Evolutionary conservation across 2,888 invertebrate species (phyloP).

Genomic region (Apamea epomidion): DNA sequence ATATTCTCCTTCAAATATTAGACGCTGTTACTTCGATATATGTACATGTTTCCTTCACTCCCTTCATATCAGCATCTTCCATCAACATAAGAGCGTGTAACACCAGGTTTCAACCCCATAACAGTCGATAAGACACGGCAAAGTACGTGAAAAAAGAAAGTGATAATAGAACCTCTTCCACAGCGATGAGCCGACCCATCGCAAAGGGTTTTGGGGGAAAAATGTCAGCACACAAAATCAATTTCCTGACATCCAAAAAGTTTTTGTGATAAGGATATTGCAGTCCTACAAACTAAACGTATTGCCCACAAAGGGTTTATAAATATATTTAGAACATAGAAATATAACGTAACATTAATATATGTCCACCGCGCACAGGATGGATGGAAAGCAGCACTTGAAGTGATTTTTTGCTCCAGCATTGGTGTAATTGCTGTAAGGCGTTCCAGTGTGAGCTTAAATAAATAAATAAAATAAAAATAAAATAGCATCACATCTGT

Average conservation of each 20-base stretch:
- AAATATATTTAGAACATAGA: neutral
- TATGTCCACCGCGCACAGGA: no score
- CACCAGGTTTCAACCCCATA: constrained; percentile 31
- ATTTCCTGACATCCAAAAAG: constrained; percentile 65
- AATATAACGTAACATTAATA: no score
- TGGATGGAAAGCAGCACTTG: no score
- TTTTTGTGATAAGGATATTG: constrained; percentile 64
- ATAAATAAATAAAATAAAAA: no score
- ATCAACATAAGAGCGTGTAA: constrained; percentile 43
- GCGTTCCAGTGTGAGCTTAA: no score
- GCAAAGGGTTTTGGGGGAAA: constrained; percentile 50
- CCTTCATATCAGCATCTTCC: constrained; percentile 22
- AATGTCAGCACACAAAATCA: constrained; percentile 65
- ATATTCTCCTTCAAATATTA: neutral
- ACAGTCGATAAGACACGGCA: constrained; percentile 52
- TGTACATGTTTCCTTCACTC: neutral
- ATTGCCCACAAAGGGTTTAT: constrained; percentile 17
- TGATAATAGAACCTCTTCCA: constrained; percentile 58
- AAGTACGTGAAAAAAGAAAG: constrained; percentile 54
- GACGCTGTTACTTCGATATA: neutral
- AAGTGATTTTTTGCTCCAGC: no score
- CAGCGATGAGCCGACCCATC: constrained; percentile 46
- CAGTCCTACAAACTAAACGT: constrained; percentile 46
- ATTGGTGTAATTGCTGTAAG: no score
- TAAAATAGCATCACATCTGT: neutral